These are phyloP conservation scores for Sinodicranocentrus sp. DNA, from an alignment of 2,888 invertebrate species.

Conservation along the genomic window DNA sequence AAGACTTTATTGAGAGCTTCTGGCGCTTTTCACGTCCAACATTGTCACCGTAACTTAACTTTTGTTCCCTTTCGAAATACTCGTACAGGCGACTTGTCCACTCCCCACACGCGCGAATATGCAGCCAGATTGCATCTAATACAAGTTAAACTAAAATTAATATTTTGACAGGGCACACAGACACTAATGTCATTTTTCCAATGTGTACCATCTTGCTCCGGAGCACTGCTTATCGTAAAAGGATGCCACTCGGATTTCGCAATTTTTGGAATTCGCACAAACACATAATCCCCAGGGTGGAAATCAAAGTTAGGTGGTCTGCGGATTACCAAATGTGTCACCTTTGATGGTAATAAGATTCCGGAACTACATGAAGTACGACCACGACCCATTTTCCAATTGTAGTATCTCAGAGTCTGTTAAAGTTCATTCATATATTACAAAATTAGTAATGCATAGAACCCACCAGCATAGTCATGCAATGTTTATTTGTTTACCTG, in stretches of 20 bases:
- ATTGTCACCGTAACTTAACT: constrained; percentile 66
- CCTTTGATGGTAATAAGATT: constrained; percentile 90
- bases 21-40: constrained; percentile 39
- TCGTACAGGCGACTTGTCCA: constrained; percentile 94
- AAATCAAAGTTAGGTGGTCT: constrained; percentile 92
- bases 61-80: constrained; percentile 90
- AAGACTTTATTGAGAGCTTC: too few relatives aligned
- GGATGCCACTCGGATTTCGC: constrained; percentile 98
- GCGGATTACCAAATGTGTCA: constrained; percentile 93
- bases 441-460: too few relatives aligned
- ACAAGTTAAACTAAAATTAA: too few relatives aligned
- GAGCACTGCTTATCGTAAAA: constrained; percentile 97
- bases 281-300: constrained; percentile 95
- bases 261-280: constrained; percentile 93
- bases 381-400: constrained; percentile 84
- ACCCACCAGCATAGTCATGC: too few relatives aligned
- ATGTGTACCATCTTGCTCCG: constrained; percentile 89
- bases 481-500: constrained; percentile 82
- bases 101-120: constrained; percentile 94
- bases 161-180: too few relatives aligned
- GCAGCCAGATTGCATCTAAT: constrained; percentile 93
- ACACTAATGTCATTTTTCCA: too few relatives aligned
- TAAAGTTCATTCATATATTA: too few relatives aligned
- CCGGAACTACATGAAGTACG: constrained; percentile 95
- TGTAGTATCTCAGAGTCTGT: constrained; percentile 71